Percentiles rank a stretch among this genome's conserved stretches.
These are phyloP conservation scores for Aythya baeri DNA, from an alignment of 2,113 vertebrate genomes.

Conservation along the genomic window DNA sequence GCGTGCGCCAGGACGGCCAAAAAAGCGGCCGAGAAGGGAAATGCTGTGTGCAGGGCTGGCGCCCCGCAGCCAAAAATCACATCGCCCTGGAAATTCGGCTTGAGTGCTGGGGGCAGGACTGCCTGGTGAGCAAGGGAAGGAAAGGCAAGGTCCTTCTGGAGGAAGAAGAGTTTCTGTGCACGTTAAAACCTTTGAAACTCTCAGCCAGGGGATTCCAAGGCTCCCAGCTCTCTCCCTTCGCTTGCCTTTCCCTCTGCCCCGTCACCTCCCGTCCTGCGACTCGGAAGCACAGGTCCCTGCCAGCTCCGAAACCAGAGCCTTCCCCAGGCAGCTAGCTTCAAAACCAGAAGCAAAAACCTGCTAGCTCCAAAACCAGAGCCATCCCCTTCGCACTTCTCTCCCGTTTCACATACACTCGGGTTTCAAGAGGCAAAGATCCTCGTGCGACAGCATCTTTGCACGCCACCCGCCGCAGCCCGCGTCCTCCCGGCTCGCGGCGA, in stretches of 20 bases:
- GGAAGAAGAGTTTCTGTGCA: neutral
- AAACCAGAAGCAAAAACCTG: neutral
- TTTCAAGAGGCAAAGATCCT: neutral
- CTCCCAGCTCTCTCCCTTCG: neutral
- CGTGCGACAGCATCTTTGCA: neutral
- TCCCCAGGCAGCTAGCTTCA: neutral
- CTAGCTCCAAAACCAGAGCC: neutral
- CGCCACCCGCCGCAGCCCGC: accelerated
- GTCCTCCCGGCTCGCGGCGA: neutral
- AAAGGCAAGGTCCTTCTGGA: neutral
- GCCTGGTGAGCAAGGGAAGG: neutral
- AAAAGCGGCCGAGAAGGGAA: neutral
- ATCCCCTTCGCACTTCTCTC: neutral
- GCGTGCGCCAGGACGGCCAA: accelerated
- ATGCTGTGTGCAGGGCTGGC: neutral
- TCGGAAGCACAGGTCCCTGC: neutral
- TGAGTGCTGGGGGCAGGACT: neutral
- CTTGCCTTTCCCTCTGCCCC: neutral
- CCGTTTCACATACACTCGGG: neutral
- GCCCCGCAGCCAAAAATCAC: neutral
- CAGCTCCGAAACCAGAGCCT: neutral
- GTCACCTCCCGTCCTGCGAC: neutral
- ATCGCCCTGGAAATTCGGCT: neutral
- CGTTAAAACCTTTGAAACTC: neutral
- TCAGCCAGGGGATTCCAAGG: neutral